These are phyloP conservation scores for Drosophila kokeensis DNA, from an alignment of 2,888 invertebrate species.

Conservation along the genomic window DNA sequence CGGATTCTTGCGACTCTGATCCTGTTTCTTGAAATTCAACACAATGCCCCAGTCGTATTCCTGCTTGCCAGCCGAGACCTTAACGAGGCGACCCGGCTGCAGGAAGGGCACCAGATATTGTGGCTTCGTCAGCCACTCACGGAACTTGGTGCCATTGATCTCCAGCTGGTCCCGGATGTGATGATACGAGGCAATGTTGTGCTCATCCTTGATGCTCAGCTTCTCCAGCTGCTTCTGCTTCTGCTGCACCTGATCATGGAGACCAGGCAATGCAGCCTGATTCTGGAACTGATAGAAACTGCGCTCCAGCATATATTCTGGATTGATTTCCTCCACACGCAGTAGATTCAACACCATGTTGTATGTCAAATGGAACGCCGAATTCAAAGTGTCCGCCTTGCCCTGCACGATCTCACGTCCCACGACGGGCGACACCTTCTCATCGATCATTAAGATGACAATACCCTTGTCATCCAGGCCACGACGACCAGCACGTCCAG, in stretches of 20 bases:
- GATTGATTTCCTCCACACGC: constrained; percentile 99
- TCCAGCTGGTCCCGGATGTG: constrained; percentile 93
- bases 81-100: constrained; percentile 96
- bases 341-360: constrained; percentile 99
- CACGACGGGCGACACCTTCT: constrained; percentile 93
- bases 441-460: constrained; percentile 99
- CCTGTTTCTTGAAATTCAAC: constrained; percentile 94
- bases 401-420: constrained; percentile 94
- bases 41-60: constrained; percentile 99
- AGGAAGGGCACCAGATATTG: constrained; percentile 96
- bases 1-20: constrained; percentile 85
- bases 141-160: constrained; percentile 90
- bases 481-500: constrained; percentile 98
- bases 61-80: constrained; percentile 93
- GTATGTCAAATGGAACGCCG: constrained; percentile 99
- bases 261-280: constrained; percentile 95
- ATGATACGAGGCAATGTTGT: constrained; percentile 92
- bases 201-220: constrained; percentile 90
- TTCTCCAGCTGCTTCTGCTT: constrained; percentile 89
- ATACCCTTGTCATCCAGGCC: constrained; percentile 98
- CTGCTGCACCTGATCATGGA: constrained; percentile 89
- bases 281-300: constrained; percentile 99
- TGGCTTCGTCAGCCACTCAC: constrained; percentile 92
- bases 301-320: constrained; percentile 99
- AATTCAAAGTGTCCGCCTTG: constrained; percentile 97